Conservation (phyloP, 2,888 invertebrate species). For the Atrina japonica region DNA sequence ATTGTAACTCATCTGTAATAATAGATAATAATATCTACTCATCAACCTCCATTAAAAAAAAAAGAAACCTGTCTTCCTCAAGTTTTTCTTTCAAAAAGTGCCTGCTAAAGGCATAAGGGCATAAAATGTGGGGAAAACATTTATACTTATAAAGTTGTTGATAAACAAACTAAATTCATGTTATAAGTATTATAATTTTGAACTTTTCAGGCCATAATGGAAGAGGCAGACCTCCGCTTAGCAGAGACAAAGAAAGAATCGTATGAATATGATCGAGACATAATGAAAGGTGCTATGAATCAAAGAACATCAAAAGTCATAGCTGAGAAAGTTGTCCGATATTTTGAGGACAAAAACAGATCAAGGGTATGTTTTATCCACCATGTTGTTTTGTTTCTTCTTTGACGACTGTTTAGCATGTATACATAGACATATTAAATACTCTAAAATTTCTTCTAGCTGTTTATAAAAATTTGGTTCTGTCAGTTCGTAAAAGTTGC, state of each 20-base stretch:
- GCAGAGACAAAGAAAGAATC: constrained; percentile 78
- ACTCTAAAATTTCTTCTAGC: too few relatives aligned
- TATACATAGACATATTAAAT: not conserved
- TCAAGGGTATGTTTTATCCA: constrained; percentile 70
- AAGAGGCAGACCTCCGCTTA: constrained; percentile 78
- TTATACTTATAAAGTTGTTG: not conserved
- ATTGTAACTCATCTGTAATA: too few relatives aligned
- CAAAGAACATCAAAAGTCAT: constrained; percentile 75
- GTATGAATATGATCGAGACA: constrained; percentile 80
- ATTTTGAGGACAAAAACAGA: constrained; percentile 78
- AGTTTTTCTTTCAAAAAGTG: too few relatives aligned
- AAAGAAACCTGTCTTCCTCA: too few relatives aligned
- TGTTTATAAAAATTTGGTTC: too few relatives aligned
- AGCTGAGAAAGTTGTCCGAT: constrained; percentile 79
- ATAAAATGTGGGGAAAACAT: too few relatives aligned
- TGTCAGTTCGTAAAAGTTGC: too few relatives aligned
- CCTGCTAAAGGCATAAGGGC: too few relatives aligned
- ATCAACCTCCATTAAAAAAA: too few relatives aligned
- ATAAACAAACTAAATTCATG: not conserved
- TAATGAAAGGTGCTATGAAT: constrained; percentile 77
- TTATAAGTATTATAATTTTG: not conserved
- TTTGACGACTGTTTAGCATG: not conserved
- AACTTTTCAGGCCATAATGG: constrained; percentile 77
- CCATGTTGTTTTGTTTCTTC: not conserved
- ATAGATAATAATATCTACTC: too few relatives aligned